Evolutionary conservation across 2,113 vertebrate species (phyloP).

Genomic region (Neotoma lepida): DNA sequence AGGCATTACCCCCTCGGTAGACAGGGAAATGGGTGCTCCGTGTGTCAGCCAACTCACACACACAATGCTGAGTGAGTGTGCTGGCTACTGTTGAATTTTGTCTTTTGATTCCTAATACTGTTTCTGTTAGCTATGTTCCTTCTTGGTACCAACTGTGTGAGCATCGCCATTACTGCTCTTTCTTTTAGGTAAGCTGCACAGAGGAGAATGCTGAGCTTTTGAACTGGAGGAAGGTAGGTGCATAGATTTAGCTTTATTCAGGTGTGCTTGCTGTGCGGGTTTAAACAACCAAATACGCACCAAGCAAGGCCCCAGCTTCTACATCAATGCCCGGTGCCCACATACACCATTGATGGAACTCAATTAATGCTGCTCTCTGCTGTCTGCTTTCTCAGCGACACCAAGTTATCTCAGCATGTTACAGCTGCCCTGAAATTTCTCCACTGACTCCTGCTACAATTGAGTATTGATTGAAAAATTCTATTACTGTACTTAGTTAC

Average conservation of each 20-base stretch:
- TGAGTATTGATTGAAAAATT: slow-evolving; percentile 81
- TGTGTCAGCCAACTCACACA: neutral
- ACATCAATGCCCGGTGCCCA: slow-evolving; percentile 55
- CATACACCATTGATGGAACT: slow-evolving; percentile 69
- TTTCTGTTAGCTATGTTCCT: neutral
- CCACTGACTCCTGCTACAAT: slow-evolving; percentile 68
- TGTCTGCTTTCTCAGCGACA: slow-evolving; percentile 67
- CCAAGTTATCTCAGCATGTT: slow-evolving; percentile 68
- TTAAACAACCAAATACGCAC: slow-evolving; percentile 73
- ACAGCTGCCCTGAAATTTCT: slow-evolving; percentile 63
- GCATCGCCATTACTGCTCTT: neutral
- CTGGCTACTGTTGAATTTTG: neutral
- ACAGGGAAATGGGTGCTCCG: neutral
- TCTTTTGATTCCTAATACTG: neutral
- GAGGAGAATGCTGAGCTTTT: neutral
- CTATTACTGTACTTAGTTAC: slow-evolving; percentile 78
- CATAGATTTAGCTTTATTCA: slow-evolving; percentile 27
- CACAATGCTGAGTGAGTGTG: neutral
- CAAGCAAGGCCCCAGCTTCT: slow-evolving; percentile 18
- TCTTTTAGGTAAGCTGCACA: neutral
- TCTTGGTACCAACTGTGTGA: neutral
- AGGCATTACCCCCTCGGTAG: neutral
- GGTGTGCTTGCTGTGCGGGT: slow-evolving; percentile 63
- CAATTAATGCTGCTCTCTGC: slow-evolving; percentile 68
- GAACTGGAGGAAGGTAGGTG: neutral